These are phyloP conservation scores for Leucoptera coffeella DNA, from an alignment of 2,888 invertebrate genomes.

Conservation along the genomic window DNA sequence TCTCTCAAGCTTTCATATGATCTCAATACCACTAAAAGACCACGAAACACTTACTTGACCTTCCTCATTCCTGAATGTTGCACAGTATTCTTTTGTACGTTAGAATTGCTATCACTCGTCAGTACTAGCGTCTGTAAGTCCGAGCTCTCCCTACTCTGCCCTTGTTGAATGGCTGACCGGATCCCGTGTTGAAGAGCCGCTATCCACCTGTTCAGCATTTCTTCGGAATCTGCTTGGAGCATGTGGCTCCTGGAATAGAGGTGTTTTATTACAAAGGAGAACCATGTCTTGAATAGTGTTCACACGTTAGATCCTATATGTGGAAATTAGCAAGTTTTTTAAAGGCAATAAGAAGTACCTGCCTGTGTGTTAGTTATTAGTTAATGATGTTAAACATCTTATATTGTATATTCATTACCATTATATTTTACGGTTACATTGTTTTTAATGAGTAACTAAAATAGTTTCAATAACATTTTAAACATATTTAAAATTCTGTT, in stretches of 20 bases:
- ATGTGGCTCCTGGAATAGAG: conserved; percentile 72
- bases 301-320: no score
- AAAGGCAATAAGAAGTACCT: no score
- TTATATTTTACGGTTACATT: no score
- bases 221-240: conserved; percentile 95
- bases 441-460: no score
- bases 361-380: no score
- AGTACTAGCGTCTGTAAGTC: conserved; percentile 32
- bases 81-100: conserved; percentile 13
- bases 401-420: no score
- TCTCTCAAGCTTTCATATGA: no score
- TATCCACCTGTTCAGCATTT: conserved; percentile 85
- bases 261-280: background rate
- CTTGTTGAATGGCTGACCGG: conserved; percentile 72
- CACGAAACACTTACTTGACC: conserved; percentile 23
- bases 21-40: no score
- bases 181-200: conserved; percentile 83
- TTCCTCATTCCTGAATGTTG: conserved; percentile 21
- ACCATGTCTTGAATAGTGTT: background rate
- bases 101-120: conserved; percentile 17
- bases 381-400: no score
- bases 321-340: no score
- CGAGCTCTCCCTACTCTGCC: conserved; percentile 39
- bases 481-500: no score
- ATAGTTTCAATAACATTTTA: no score